Percentiles rank a stretch among this genome's conserved stretches.
Conservation (phyloP, 2,113 vertebrate genomes). For the Tapirus terrestris region DNA sequence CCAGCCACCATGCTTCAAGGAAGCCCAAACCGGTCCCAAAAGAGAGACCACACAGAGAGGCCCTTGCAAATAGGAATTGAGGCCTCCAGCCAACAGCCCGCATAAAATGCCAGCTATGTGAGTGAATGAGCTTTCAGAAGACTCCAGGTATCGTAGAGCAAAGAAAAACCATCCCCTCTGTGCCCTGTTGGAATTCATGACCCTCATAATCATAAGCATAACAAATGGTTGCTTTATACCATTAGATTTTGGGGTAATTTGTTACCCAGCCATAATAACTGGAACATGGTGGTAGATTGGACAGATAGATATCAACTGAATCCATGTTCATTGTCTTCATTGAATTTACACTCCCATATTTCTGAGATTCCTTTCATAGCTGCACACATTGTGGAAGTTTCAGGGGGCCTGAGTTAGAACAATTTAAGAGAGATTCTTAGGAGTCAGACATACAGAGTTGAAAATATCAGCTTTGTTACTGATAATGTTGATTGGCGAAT, state of each 20-base stretch:
- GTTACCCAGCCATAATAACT: not conserved
- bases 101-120: not conserved
- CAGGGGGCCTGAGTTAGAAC: not conserved
- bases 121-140: not conserved
- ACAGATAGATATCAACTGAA: not conserved
- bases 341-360: not conserved
- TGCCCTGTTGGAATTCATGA: not conserved
- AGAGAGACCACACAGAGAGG: not conserved
- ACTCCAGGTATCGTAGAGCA: not conserved
- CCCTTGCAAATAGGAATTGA: not conserved
- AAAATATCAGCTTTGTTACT: not conserved
- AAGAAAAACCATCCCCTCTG: not conserved
- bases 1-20: not conserved
- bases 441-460: not conserved
- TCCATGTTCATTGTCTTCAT: not conserved
- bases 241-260: not conserved
- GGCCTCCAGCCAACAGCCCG: not conserved
- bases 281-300: not conserved
- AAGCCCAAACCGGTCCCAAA: not conserved
- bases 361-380: constrained; percentile 9
- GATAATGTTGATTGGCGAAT: not conserved
- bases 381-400: not conserved
- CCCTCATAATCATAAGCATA: not conserved
- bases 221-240: not conserved
- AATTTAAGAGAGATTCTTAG: not conserved